Conservation (phyloP, 2,888 invertebrate genomes). For the Branchipolynoe longqiensis region DNA sequence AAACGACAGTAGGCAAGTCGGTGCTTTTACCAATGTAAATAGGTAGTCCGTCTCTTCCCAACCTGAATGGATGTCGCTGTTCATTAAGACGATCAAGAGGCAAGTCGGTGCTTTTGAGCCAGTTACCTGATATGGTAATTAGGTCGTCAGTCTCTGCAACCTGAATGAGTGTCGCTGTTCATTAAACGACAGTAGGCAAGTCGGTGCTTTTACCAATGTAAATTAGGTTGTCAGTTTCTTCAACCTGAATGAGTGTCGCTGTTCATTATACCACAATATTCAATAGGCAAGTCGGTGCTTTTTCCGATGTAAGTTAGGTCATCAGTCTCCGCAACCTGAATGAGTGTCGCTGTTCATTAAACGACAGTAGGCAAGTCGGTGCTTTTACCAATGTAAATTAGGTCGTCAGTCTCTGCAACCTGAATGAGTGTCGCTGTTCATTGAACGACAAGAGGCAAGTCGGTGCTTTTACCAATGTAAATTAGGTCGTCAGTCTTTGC, state of each 20-base stretch:
- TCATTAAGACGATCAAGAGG: neutral
- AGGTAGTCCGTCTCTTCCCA: neutral
- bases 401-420: neutral
- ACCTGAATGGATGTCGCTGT: neutral
- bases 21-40: neutral
- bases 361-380: neutral
- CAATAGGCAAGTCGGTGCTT: neutral
- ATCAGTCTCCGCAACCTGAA: neutral
- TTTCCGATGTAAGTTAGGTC: too few species aligned
- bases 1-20: neutral
- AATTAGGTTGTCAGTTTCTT: slow-evolving; percentile 26
- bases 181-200: too few species aligned
- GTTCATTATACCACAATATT: too few species aligned
- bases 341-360: neutral
- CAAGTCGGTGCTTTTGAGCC: neutral
- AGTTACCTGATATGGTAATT: too few species aligned
- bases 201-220: slow-evolving; percentile 42
- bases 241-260: slow-evolving; percentile 1
- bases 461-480: too few species aligned
- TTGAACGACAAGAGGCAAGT: too few species aligned
- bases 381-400: too few species aligned
- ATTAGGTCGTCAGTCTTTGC: too few species aligned
- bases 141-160: neutral
- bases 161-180: neutral
- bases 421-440: neutral